Evolutionary conservation across 1,140 invertebrate species (phyloP).

Genomic region (Ptiloglossa arizonensis): DNA sequence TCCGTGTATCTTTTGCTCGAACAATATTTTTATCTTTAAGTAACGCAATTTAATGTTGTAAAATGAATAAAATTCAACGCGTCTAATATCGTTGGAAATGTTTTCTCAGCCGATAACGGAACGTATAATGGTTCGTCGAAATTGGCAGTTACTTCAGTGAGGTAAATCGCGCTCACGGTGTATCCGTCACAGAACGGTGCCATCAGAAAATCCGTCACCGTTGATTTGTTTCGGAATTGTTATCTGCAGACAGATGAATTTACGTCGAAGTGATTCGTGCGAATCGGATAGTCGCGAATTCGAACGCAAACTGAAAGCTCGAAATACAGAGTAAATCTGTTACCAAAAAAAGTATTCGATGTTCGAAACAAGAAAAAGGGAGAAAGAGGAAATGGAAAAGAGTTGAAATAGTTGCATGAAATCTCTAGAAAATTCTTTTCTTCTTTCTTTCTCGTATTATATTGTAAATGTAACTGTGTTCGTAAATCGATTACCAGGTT

Average conservation of each 20-base stretch:
- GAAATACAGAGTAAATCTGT: not conserved
- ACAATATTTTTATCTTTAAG: too few relatives aligned
- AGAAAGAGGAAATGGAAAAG: not conserved
- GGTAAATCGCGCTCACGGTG: not conserved
- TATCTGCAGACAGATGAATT: constrained; percentile 31
- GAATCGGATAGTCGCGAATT: not conserved
- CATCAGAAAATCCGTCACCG: constrained; percentile 27
- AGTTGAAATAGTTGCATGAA: not conserved
- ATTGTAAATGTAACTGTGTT: not conserved
- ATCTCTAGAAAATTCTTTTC: not conserved
- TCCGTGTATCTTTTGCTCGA: too few relatives aligned
- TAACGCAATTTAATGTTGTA: not conserved
- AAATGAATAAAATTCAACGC: not conserved
- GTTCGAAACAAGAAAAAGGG: not conserved
- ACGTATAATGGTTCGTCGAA: not conserved
- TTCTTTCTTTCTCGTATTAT: not conserved
- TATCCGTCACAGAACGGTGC: not conserved
- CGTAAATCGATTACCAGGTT: not conserved
- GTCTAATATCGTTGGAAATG: not conserved
- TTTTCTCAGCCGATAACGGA: constrained; percentile 2
- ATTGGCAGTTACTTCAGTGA: constrained; percentile 5
- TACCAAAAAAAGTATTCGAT: not conserved
- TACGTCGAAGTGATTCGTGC: constrained; percentile 11
- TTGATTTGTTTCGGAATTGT: constrained; percentile 31
- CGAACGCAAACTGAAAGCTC: not conserved